phyloP scores from a whole-genome alignment of 2,113 vertebrate species.

The Trochalopteron elliotii region DNA sequence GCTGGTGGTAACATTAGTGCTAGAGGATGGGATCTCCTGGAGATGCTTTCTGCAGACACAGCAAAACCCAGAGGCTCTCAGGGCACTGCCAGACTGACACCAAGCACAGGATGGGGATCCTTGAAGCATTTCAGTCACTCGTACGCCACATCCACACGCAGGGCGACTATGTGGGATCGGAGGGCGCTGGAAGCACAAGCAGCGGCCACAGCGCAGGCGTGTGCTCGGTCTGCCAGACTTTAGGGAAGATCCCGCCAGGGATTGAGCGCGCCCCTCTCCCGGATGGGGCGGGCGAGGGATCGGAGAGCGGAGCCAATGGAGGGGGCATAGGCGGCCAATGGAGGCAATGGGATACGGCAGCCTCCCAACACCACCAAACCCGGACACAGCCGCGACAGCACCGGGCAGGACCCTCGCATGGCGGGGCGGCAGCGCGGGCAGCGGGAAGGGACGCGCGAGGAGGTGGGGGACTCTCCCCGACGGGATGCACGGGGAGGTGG shows the following conservation, averaged over 20 bases:
- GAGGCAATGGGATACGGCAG: not conserved
- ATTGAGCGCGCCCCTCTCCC: rapidly evolving
- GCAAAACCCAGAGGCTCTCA: not conserved
- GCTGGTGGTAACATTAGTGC: conserved; percentile 64
- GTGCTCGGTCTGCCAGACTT: rapidly evolving
- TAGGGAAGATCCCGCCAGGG: rapidly evolving
- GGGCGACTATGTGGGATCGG: rapidly evolving
- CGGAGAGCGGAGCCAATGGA: rapidly evolving
- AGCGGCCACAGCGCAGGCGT: not conserved
- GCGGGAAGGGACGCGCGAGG: not conserved
- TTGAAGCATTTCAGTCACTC: not conserved
- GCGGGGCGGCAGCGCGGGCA: not conserved
- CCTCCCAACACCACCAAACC: not conserved
- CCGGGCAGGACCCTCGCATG: not conserved
- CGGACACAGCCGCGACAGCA: not conserved
- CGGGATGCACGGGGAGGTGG: too few relatives aligned
- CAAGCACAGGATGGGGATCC: not conserved
- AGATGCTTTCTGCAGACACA: conserved; percentile 75
- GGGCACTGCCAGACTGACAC: not conserved
- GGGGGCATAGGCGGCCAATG: not conserved
- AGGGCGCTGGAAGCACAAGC: not conserved
- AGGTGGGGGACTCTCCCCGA: rapidly evolving
- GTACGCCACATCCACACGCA: rapidly evolving
- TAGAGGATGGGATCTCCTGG: conserved; percentile 78
- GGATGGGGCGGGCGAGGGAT: too few relatives aligned